A percentile compares a stretch with the other conserved stretches of the same genome.
Evolutionary conservation across 1,140 invertebrate genomes (phyloP).

Genomic region (Drosophila lowei): DNA sequence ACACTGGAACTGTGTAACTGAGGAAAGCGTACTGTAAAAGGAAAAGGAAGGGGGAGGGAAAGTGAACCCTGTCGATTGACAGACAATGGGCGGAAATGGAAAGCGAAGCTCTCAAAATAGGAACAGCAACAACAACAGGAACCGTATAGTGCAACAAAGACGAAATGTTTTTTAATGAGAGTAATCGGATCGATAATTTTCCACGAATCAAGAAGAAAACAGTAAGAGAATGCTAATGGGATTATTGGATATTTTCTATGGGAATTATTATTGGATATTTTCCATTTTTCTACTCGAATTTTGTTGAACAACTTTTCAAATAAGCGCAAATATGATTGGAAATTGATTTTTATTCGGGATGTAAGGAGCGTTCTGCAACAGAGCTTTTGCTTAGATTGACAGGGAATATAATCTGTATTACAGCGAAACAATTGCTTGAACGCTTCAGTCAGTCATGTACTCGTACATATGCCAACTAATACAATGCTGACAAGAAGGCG

Average conservation of each 20-base stretch:
- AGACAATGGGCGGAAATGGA: constrained; percentile 61
- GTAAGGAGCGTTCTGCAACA: constrained; percentile 16
- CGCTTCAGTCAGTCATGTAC: neutral
- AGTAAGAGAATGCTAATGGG: no score
- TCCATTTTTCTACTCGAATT: constrained; percentile 45
- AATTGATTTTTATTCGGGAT: constrained; percentile 63
- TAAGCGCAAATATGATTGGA: constrained; percentile 61
- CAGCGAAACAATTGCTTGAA: neutral
- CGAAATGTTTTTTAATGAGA: constrained; percentile 42
- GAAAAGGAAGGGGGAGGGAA: constrained; percentile 4
- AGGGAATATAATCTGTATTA: no score
- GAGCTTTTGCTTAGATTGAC: neutral
- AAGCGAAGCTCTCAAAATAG: constrained; percentile 23
- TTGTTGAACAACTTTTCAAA: constrained; percentile 72
- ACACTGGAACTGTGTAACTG: constrained; percentile 8
- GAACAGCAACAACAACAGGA: constrained; percentile 20
- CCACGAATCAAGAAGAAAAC: neutral
- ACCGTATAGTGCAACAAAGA: no score
- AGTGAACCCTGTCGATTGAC: constrained; percentile 44
- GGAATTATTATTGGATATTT: neutral
- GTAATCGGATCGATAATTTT: constrained; percentile 33
- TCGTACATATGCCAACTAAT: constrained; percentile 19
- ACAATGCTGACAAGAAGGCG: constrained; percentile 18
- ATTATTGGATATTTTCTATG: neutral
- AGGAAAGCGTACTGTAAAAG: neutral